These are phyloP conservation scores for Excalfactoria chinensis DNA, from an alignment of 2,113 vertebrate genomes.

Conservation along the genomic window DNA sequence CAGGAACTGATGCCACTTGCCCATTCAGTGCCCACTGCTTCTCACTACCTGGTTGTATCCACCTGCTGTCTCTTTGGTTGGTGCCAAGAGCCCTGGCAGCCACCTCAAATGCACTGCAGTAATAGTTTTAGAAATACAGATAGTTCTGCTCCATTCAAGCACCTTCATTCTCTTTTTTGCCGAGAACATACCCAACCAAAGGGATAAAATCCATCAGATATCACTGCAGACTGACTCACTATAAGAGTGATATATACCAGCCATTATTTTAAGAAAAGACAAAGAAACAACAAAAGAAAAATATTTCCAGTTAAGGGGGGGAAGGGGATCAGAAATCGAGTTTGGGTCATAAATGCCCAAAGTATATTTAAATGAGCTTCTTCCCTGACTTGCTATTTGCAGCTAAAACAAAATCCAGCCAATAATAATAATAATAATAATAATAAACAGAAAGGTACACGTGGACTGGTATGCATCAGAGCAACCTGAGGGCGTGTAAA, in stretches of 20 bases:
- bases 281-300: too few relatives aligned
- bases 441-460: too few relatives aligned
- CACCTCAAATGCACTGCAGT: not conserved
- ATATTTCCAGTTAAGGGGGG: not conserved
- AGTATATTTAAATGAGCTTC: not conserved
- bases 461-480: not conserved
- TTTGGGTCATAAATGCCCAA: not conserved
- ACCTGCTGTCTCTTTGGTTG: not conserved
- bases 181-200: not conserved
- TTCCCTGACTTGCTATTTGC: not conserved
- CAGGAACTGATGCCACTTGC: not conserved
- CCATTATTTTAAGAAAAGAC: not conserved
- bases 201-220: not conserved
- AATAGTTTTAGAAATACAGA: not conserved
- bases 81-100: not conserved
- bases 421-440: too few relatives aligned
- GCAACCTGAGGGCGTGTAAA: not conserved
- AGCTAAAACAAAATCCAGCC: not conserved
- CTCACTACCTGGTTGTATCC: not conserved
- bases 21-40: not conserved
- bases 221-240: rapidly evolving
- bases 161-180: not conserved
- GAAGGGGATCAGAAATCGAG: rapidly evolving
- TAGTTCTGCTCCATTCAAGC: not conserved
- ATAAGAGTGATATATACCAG: not conserved